These are phyloP conservation scores for Amaurobius ferox DNA, from an alignment of 2,888 invertebrate species.

Conservation along the genomic window DNA sequence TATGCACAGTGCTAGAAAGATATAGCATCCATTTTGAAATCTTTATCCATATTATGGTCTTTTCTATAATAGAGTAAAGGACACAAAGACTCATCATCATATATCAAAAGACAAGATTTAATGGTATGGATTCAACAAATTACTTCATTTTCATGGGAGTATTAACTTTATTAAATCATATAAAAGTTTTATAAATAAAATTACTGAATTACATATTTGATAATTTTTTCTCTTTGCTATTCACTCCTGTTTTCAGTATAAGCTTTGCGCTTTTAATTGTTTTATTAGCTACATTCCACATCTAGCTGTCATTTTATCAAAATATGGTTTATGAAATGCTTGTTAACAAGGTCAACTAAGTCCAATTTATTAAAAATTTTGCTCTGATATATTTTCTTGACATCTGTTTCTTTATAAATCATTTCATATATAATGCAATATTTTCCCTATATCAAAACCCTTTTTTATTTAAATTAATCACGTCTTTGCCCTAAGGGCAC, in stretches of 20 bases:
- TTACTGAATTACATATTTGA: conserved; percentile 2
- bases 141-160: conserved; percentile 63
- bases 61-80: conserved; percentile 68
- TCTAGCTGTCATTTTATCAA: no score
- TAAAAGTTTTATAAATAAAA: conserved; percentile 22
- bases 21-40: conserved; percentile 62
- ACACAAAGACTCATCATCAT: conserved; percentile 58
- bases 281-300: no score
- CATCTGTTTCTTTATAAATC: not conserved
- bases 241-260: not conserved
- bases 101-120: conserved; percentile 66
- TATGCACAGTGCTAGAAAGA: conserved; percentile 56
- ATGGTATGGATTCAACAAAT: conserved; percentile 64
- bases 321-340: no score
- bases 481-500: no score
- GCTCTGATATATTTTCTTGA: no score
- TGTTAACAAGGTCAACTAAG: no score
- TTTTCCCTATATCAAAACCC: no score
- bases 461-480: no score
- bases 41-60: conserved; percentile 71
- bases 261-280: no score
- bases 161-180: conserved; percentile 49
- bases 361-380: no score
- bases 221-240: not conserved
- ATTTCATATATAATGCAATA: no score